Base-by-base conservation (phyloP, 2,113 vertebrate species). In the Myiopsitta monachus region DNA sequence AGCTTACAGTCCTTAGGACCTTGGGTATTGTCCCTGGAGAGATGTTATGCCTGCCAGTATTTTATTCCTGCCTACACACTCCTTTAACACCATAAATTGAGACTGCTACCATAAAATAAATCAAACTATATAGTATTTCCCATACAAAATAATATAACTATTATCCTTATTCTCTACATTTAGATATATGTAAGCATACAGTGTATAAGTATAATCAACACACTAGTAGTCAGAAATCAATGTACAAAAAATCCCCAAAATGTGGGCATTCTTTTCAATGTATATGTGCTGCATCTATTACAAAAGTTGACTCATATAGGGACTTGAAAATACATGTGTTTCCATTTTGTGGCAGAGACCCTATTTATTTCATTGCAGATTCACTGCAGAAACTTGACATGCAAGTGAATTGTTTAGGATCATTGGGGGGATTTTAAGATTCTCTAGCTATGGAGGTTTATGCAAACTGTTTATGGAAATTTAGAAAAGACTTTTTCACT, bases 361-460 rank as follows among this genome's bases (percentile, higher is more conserved):
- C n/a, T 90, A 55, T 55, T 84, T 94, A 76, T 76, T 95, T 85
- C 9, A 93, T 96, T 97, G 96, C 83, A 90, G 75, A 94, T 90
- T 96, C 90, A 78, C 88, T 85, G 24, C 72, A 83, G 82, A 67
- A 94, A 75, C 16, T 92, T 95, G n/a, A 93, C 79, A 94, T 89
- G 63, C 19, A 92, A 96, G 31, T 57, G 52, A 90, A 92, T 83
- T 95, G 92, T 55, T 43, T 80, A 68, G 18, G 64, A 90, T 81
- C 43, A 77, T 61, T 87, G 55, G 72, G 69, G 63, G 85, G 69
- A 92, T 94, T 95, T 97, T 93, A 95, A 93, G 87, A 33, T 92
- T 47, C 15, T 92, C 59, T 92, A 85, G 51, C 77, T 96, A 79
- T 78, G 59, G 52, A 96, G 41, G 92, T 91, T 87, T 95, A 91